Evolutionary conservation across 2,797 vertebrate species (phyloP), one percentile per base, ranked within the genome.

Genomic region (Ptychadena robeensis): DNA sequence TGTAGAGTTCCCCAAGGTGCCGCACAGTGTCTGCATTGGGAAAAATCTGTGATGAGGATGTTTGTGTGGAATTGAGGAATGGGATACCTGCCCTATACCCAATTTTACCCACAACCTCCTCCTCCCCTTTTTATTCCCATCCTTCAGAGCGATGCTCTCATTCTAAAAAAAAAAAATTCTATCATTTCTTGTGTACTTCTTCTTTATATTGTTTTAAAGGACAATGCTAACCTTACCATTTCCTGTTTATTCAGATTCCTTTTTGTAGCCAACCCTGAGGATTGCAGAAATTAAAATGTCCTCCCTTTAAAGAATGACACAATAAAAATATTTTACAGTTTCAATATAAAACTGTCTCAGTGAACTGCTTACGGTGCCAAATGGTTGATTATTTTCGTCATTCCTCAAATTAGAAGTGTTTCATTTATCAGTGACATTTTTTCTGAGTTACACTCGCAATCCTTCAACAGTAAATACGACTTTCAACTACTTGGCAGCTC

Each of bases 341-440:
- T 25, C 8, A 48, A 40, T 38, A 75, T 74, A 82, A 82, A 82
- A 44, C 72, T 82, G 80, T 69, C 72, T 40, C 61, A 31, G 64
- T 68, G 25, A 28, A 12, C 80, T 32, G 72, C 34, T 59, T 68
- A 75, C 59, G 15, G 59, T 82, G 40, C 70, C 63, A 73, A 73
- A 71, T 53, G 64, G 25, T 82, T 75, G 80, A 82, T 82, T 82
- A 75, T 82, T 68, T 82, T 82, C 61, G 40, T 48, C 73, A 82
- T 74, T 82, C 72, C 65, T 75, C 72, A 82, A 75, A 82, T 75
- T 82, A 68, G 80, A 82, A 75, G 34, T 67, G 61, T 63, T 74
- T 53, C 64, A 72, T 81, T 81, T 81, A 81, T 81, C 61, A 28
- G 40, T 73, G 80, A 74, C 80, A 73, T 81, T 81, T 81, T 38